Conservation (phyloP, 2,888 invertebrate species). For the Himalopsyche japonica region DNA sequence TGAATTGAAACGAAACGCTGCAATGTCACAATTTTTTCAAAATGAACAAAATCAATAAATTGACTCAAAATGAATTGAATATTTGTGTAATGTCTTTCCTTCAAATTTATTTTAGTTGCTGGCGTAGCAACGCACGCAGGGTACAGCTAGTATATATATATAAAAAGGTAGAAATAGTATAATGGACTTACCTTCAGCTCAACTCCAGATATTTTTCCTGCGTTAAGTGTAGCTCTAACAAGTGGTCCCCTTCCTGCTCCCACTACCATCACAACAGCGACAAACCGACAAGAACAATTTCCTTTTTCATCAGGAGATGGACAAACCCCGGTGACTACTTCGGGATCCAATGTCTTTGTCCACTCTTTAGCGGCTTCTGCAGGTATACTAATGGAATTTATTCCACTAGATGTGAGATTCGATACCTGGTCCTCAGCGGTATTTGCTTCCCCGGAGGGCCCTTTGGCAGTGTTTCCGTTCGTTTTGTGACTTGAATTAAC, state of each 20-base stretch:
- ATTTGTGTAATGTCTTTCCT: no score
- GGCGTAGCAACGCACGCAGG: no score
- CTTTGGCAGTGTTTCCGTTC: neutral
- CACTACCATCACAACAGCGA: slow-evolving; percentile 78
- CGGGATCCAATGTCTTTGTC: neutral
- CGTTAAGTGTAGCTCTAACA: slow-evolving; percentile 85
- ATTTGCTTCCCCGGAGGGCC: neutral
- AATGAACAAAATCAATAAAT: no score
- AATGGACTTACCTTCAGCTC: slow-evolving; percentile 57
- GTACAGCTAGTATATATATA: no score
- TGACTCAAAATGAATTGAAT: no score
- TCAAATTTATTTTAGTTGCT: no score
- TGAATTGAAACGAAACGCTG: no score
- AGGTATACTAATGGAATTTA: neutral
- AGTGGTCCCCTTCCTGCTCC: slow-evolving; percentile 96
- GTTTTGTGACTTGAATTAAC: neutral
- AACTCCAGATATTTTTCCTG: slow-evolving; percentile 65
- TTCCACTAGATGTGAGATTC: neutral
- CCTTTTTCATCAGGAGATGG: slow-evolving; percentile 43
- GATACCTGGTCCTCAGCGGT: neutral
- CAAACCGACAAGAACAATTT: slow-evolving; percentile 42
- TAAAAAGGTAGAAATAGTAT: no score
- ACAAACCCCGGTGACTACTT: neutral
- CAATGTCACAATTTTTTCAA: no score
- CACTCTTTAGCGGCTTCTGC: neutral